These are phyloP conservation scores for Tadarida brasiliensis DNA, from an alignment of 2,797 vertebrate species.

Conservation along the genomic window DNA sequence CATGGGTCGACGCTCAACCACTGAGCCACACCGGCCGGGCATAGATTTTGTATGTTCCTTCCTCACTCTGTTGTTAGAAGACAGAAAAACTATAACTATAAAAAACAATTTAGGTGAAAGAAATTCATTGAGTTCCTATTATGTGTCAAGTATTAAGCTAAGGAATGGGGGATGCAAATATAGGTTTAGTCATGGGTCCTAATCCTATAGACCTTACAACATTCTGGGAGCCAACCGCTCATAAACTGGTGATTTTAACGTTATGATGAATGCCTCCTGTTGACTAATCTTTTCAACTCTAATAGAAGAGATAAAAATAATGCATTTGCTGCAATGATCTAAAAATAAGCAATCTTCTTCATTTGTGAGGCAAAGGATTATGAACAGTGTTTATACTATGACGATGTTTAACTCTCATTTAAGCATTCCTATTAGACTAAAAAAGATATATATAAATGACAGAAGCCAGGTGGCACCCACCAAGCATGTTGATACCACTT, in stretches of 20 bases:
- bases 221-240: not conserved
- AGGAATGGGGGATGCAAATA: not conserved
- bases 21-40: too few relatives aligned
- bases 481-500: not conserved
- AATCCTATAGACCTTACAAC: not conserved
- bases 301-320: not conserved
- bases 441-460: not conserved
- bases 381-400: not conserved
- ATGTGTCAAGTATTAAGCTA: not conserved
- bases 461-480: not conserved
- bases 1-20: too few relatives aligned
- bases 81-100: not conserved
- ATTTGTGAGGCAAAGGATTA: not conserved
- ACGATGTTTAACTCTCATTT: not conserved
- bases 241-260: not conserved
- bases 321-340: not conserved
- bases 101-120: not conserved
- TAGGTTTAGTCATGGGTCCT: not conserved
- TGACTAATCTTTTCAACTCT: not conserved
- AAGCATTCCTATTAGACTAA: not conserved
- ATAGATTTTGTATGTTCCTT: not conserved
- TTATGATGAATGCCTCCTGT: not conserved
- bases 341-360: slow-evolving; percentile 39
- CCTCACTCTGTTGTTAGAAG: not conserved
- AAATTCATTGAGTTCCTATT: not conserved